Percentiles rank a stretch among this genome's conserved stretches.
Evolutionary conservation across 2,797 vertebrate species (phyloP).

Genomic region (Gastrophryne carolinensis): DNA sequence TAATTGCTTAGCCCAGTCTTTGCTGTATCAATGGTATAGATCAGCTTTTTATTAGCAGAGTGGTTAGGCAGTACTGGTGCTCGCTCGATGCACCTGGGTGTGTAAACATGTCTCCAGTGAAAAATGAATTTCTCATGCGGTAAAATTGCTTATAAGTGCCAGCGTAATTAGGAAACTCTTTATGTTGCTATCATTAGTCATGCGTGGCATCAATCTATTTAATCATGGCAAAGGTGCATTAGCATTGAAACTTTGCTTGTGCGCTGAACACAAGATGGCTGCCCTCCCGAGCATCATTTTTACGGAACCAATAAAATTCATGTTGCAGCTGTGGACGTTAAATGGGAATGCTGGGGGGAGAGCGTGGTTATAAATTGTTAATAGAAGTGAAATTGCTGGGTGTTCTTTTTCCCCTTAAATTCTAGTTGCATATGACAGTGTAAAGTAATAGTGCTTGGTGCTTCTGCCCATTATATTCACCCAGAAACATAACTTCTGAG

Average conservation of each 20-base stretch:
- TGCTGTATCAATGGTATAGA: conserved; percentile 23
- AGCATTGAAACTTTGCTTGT: conserved; percentile 31
- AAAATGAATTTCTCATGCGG: conserved; percentile 42
- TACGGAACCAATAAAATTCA: conserved; percentile 24
- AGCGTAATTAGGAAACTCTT: conserved; percentile 40
- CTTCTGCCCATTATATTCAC: neutral
- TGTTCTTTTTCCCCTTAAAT: conserved; percentile 4
- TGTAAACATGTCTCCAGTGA: conserved; percentile 37
- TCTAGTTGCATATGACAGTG: conserved; percentile 7
- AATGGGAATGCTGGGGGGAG: neutral
- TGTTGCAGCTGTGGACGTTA: conserved; percentile 37
- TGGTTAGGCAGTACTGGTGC: neutral
- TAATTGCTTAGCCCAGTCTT: conserved; percentile 26
- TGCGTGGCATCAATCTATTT: conserved; percentile 37
- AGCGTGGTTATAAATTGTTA: neutral
- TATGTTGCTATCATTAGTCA: conserved; percentile 41
- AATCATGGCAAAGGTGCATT: conserved; percentile 41
- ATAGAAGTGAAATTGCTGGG: neutral
- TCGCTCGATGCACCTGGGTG: conserved; percentile 32
- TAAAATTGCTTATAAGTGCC: conserved; percentile 41
- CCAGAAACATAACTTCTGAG: neutral
- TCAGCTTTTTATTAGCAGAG: conserved; percentile 26
- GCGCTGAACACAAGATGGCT: conserved; percentile 24
- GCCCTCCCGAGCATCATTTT: conserved; percentile 22
- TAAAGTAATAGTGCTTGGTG: neutral